Evolutionary conservation across 2,888 invertebrate genomes (phyloP).

Genomic region (Cephus runcator): DNA sequence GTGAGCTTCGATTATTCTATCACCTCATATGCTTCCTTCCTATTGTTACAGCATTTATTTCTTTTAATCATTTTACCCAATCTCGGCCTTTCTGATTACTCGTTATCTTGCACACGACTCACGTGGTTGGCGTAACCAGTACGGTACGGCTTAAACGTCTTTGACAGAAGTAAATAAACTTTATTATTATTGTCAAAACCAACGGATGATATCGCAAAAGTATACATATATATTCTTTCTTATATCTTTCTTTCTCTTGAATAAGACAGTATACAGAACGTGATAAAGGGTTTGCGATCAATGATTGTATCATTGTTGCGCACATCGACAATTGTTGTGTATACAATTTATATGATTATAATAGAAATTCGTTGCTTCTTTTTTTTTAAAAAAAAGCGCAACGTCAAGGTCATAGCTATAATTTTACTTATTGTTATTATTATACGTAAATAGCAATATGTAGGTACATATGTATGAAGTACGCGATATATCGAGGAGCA

Average conservation of each 20-base stretch:
- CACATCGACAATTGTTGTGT: neutral
- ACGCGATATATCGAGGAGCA: neutral
- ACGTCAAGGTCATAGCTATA: neutral
- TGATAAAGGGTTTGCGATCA: neutral
- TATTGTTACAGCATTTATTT: neutral
- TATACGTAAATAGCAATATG: neutral
- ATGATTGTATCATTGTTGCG: neutral
- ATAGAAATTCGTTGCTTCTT: constrained; percentile 1
- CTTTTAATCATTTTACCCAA: neutral
- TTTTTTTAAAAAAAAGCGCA: neutral
- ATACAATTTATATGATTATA: neutral
- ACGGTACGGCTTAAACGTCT: neutral
- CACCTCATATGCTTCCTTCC: neutral
- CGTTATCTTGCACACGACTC: neutral
- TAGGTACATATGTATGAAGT: neutral
- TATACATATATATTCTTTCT: neutral
- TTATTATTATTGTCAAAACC: neutral
- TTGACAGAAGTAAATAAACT: neutral
- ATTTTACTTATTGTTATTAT: neutral
- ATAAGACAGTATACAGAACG: neutral
- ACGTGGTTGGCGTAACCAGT: neutral
- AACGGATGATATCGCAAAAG: neutral
- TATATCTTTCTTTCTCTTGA: neutral
- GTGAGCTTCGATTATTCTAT: neutral
- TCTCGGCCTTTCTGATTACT: neutral